Conservation (phyloP, 2,113 vertebrate genomes). For the Daboia siamensis region DNA sequence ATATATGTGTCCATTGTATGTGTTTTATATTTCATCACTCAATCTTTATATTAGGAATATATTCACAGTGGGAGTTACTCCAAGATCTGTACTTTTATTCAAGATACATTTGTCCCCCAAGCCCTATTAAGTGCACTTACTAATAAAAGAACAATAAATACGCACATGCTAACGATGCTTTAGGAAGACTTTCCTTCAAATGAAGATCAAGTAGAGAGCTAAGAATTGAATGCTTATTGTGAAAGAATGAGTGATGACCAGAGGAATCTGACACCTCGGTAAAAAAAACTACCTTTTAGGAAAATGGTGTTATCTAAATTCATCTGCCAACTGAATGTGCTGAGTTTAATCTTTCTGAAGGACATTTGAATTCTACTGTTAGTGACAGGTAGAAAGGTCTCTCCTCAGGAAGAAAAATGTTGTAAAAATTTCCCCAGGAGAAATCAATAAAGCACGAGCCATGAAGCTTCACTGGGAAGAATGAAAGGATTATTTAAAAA, state of each 20-base stretch:
- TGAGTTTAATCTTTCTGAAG: not conserved
- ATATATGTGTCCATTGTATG: not conserved
- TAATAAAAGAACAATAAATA: not conserved
- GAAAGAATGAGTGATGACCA: not conserved
- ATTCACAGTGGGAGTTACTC: not conserved
- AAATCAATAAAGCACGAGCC: not conserved
- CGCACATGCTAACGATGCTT: not conserved
- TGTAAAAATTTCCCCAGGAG: not conserved
- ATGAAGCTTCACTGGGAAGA: not conserved
- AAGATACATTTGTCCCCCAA: not conserved
- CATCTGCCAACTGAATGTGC: not conserved
- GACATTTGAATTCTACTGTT: not conserved
- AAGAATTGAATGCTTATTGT: not conserved
- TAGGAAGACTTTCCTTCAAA: not conserved
- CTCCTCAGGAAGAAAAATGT: not conserved
- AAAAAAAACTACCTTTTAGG: not conserved
- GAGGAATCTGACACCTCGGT: not conserved
- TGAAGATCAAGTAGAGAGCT: not conserved
- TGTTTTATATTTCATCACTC: not conserved
- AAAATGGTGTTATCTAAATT: slow-evolving; percentile 2
- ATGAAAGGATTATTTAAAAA: slow-evolving; percentile 1
- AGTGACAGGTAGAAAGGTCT: not conserved
- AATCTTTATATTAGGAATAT: not conserved
- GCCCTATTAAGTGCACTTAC: not conserved
- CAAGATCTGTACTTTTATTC: not conserved